phyloP scores from a whole-genome alignment of 2,113 vertebrate species.

The Rhinoderma darwinii region DNA sequence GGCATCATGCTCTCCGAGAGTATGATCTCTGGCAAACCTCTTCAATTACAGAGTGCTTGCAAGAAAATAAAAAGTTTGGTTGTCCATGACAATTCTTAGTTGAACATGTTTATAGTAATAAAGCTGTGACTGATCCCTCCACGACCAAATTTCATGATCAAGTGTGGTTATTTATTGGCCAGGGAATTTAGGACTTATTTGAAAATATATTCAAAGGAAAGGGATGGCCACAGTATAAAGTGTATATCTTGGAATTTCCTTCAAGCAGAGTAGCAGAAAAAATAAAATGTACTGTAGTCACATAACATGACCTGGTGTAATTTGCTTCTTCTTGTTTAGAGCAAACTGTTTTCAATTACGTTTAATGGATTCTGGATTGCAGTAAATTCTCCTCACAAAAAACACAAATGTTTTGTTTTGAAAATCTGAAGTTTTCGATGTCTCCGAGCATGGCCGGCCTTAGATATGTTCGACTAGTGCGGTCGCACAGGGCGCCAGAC shows the following conservation, averaged over 20 bases:
- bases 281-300: constrained; percentile 6
- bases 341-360: constrained; percentile 50
- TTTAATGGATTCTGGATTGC: constrained; percentile 35
- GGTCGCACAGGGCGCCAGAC: no score
- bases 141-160: neutral
- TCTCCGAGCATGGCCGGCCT: no score
- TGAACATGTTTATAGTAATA: neutral
- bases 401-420: constrained; percentile 36
- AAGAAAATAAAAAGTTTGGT: neutral
- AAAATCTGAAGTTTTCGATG: neutral
- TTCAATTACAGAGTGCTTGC: neutral
- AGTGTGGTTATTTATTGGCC: neutral
- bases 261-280: neutral
- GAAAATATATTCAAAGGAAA: neutral
- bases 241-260: neutral
- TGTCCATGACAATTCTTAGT: neutral
- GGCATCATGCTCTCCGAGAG: neutral
- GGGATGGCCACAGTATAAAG: neutral
- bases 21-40: neutral
- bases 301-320: constrained; percentile 10
- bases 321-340: constrained; percentile 22
- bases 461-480: no score
- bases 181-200: neutral
- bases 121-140: no score
- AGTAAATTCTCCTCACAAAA: constrained; percentile 13